Evolutionary conservation across 2,113 vertebrate species (phyloP).

Genomic region (Muntiacus reevesi): DNA sequence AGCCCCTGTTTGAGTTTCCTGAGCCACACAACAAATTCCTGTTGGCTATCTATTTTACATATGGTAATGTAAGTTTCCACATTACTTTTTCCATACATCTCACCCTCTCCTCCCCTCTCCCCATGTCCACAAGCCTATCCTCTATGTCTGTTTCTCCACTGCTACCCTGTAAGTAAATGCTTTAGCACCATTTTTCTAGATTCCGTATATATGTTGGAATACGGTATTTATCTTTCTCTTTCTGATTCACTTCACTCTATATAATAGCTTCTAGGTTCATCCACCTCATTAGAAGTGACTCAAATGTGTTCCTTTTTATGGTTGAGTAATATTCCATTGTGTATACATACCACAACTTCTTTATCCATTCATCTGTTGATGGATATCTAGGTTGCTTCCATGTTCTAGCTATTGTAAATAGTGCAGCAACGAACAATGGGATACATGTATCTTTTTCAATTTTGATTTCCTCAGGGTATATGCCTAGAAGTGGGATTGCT

Average conservation of each 20-base stretch:
- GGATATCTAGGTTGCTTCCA: background rate
- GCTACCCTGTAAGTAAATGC: background rate
- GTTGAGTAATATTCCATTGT: background rate
- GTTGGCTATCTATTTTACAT: background rate
- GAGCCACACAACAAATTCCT: background rate
- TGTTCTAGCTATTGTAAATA: background rate
- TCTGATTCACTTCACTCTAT: background rate
- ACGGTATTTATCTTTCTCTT: background rate
- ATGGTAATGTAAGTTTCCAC: background rate
- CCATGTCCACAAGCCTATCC: background rate
- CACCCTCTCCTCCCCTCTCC: background rate
- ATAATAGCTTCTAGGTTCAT: background rate
- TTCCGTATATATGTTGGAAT: background rate
- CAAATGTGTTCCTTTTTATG: background rate
- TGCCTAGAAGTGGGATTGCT: background rate
- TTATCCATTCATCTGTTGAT: background rate
- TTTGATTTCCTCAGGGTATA: background rate
- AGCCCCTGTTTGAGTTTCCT: background rate
- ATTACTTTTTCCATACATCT: background rate
- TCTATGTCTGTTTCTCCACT: background rate
- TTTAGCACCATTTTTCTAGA: background rate
- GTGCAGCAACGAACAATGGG: background rate
- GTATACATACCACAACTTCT: background rate
- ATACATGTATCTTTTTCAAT: background rate
- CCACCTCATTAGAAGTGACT: background rate